Conservation (phyloP, 2,797 vertebrate genomes). For the Periophthalmus magnuspinnatus region DNA sequence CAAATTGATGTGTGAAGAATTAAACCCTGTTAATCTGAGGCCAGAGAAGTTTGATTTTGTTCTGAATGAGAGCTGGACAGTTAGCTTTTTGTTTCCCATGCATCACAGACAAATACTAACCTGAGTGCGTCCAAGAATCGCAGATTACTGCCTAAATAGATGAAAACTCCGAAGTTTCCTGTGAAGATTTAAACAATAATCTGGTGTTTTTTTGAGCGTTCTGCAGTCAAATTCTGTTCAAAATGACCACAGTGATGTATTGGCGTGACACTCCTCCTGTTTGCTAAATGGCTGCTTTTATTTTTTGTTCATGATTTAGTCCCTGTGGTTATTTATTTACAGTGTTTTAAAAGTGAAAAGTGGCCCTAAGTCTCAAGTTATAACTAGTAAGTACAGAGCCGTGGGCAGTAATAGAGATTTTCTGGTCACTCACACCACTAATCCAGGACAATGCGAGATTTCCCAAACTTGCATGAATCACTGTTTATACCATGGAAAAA, state of each 20-base stretch:
- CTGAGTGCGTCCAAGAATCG: background rate
- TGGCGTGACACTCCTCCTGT: background rate
- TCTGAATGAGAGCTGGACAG: too few relatives aligned
- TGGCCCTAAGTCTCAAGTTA: background rate
- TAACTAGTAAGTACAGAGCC: background rate
- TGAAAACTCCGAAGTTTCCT: too few relatives aligned
- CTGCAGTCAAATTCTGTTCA: background rate
- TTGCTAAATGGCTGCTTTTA: background rate
- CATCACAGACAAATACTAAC: too few relatives aligned
- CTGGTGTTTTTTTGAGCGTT: too few relatives aligned
- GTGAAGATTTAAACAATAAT: background rate
- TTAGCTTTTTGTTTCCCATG: too few relatives aligned
- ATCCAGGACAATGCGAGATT: background rate
- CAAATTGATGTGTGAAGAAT: too few relatives aligned
- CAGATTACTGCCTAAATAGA: background rate
- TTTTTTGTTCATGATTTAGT: background rate
- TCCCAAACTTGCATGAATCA: background rate
- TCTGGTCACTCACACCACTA: background rate
- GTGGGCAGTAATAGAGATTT: background rate
- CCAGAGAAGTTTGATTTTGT: too few relatives aligned
- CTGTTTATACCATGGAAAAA: background rate
- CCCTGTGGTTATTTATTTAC: too few relatives aligned
- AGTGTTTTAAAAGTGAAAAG: too few relatives aligned
- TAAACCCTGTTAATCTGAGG: too few relatives aligned
- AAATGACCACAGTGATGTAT: background rate